Conservation (phyloP, 2,888 invertebrate species). For the Campoplex nolae region DNA sequence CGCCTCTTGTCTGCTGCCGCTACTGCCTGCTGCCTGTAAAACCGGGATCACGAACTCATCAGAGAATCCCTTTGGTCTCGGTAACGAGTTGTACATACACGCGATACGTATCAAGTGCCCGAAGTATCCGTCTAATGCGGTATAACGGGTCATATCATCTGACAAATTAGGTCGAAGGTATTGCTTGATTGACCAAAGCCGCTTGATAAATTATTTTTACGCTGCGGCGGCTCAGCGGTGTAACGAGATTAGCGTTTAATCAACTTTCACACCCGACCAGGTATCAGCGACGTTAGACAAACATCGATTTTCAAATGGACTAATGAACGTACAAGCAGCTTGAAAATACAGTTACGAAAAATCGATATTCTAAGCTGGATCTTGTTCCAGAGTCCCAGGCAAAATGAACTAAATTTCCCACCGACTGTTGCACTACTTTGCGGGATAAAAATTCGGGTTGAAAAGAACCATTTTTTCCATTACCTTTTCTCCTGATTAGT, state of each 20-base stretch:
- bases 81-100: neutral
- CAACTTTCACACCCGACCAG: neutral
- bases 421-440: too few species aligned
- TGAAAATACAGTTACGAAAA: neutral
- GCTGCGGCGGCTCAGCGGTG: too few species aligned
- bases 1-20: neutral
- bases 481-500: neutral
- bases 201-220: neutral
- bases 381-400: too few species aligned
- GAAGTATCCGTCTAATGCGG: neutral
- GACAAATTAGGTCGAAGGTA: constrained; percentile 4
- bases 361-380: neutral
- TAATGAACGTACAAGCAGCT: too few species aligned
- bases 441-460: neutral
- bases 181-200: constrained; percentile 8
- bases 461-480: neutral
- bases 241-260: neutral
- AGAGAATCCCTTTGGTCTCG: constrained; percentile 60
- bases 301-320: too few species aligned
- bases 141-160: constrained; percentile 1
- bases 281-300: too few species aligned
- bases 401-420: too few species aligned
- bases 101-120: constrained; percentile 14
- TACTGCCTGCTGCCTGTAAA: constrained; percentile 14
- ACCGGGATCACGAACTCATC: constrained; percentile 52